Conservation (phyloP, 1,140 invertebrate genomes). For the Caenorhabditis latens region DNA sequence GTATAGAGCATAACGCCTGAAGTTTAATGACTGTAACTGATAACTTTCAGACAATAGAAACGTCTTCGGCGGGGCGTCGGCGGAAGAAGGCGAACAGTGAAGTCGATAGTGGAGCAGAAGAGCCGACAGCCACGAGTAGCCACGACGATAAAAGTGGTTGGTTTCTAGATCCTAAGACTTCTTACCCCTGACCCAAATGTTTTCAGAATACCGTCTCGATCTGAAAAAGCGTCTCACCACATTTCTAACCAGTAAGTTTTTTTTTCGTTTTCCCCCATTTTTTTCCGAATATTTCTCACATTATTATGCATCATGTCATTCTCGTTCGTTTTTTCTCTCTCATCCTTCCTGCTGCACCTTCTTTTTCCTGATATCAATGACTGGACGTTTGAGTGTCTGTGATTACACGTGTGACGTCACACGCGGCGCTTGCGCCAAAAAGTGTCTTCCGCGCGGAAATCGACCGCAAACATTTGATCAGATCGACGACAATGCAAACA, state of each 20-base stretch:
- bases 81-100: slow-evolving; percentile 53
- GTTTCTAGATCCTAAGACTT: neutral
- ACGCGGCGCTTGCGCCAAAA: slow-evolving; percentile 52
- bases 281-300: too few relatives aligned
- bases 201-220: slow-evolving; percentile 45
- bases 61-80: slow-evolving; percentile 51
- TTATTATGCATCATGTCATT: neutral
- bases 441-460: slow-evolving; percentile 52
- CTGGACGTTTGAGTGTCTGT: neutral
- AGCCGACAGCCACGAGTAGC: slow-evolving; percentile 42
- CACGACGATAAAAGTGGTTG: slow-evolving; percentile 42
- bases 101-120: slow-evolving; percentile 40
- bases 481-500: slow-evolving; percentile 48
- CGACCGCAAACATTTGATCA: slow-evolving; percentile 56
- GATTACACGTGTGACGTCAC: slow-evolving; percentile 51
- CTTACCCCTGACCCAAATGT: neutral
- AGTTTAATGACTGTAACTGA: neutral
- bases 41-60: slow-evolving; percentile 48
- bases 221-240: slow-evolving; percentile 46
- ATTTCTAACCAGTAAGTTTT: slow-evolving; percentile 46
- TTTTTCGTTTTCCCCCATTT: neutral
- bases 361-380: slow-evolving; percentile 30
- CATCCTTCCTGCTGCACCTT: neutral
- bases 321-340: too few relatives aligned
- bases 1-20: neutral